Base-by-base conservation (phyloP, 2,888 invertebrate genomes). In the Choreutis nemorana region DNA sequence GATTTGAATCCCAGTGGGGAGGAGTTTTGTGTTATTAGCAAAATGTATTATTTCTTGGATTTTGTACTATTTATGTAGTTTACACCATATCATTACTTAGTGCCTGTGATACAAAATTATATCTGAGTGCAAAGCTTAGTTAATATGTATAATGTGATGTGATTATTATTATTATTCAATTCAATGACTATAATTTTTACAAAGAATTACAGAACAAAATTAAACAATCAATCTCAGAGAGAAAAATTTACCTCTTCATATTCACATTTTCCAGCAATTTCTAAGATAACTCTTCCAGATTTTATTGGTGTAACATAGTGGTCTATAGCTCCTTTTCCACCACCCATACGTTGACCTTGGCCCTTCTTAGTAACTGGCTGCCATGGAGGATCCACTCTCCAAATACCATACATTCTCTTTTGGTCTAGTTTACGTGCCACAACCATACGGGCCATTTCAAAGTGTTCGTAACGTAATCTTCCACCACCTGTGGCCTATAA, bases 381-480 rank as follows among this genome's bases (percentile, higher is more conserved):
- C 98, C 98, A 99, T 0, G 97, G 97, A 0, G 94, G 80, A 47
- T 95, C 94, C 0, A 99, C 79, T 45, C 99, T 81, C 97, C 97
- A 99, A 15, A 94, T 79, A 1, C 96, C 94, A 81, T 97, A 99
- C 89, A 92, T 93, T 46, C 86, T 83, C 38, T 82, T 85, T 11
- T 82, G 66, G 45, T 96, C 89, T 50, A 98, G 82, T 50, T 89
- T 88, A 27, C 90, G 82, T 31, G 90, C 88, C 14, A 97, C 78
- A 5, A 80, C 80, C 20, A 89, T 64, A 56, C 98, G 87, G 14
- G 94, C 83, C 88, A 94, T 89, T 77, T 98, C 97, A 60, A 92
- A 87, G 63, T 97, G 96, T 24, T 87, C 86, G 60, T 81, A 81
- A 34, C 81, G 82, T 44, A 98, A 49, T 41, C 93, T 83, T 1